Evolutionary conservation across 2,888 invertebrate species (phyloP), one percentile per base, ranked within the genome.

Genomic region (Amblyjoppa fuscipennis): DNA sequence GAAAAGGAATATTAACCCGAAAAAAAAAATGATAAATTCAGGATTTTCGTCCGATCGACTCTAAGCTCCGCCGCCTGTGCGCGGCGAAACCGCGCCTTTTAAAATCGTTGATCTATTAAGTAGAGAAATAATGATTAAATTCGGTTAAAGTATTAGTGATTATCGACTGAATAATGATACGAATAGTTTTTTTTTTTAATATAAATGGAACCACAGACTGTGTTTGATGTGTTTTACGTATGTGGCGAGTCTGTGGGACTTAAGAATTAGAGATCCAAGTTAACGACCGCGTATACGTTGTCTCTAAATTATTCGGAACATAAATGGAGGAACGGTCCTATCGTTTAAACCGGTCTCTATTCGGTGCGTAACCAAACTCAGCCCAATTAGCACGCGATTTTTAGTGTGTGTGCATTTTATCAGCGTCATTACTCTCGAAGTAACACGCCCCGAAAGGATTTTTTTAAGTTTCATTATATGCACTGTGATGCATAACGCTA

Each of bases 241-340:
- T 66, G 76, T 11, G 13, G 49, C 61, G 38, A n/a, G 49, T 79
- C 61, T 71, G 51, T 45, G 59, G 61, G 51, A 69, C 78, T 71
- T 79, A 61, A 70, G 70, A 79, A 71, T 71, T 79, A 79, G 71
- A 64, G 71, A 71, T 79, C 79, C 34, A 70, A 64, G 34, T 71
- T 61, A 61, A 64, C 51, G 71, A 79, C 71, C 71, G 64, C 71
- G 71, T 64, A 71, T 13, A 56, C 70, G 64, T 66, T 49, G 25
- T 71, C 61, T 79, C 79, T 61, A 64, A 71, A 59, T 59, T 71
- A 79, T 45, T 71, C 64, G 79, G 64, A 79, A 79, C 61, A 64
- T 71, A 79, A 76, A 71, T 61, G 71, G 41, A 79, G 61, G 70
- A 79, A 79, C 61, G 61, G 51, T 16, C 34, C 25, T 56, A 56